Evolutionary conservation across 2,797 vertebrate genomes (phyloP), one percentile per base, ranked within the genome.

Genomic region (Furcifer pardalis): DNA sequence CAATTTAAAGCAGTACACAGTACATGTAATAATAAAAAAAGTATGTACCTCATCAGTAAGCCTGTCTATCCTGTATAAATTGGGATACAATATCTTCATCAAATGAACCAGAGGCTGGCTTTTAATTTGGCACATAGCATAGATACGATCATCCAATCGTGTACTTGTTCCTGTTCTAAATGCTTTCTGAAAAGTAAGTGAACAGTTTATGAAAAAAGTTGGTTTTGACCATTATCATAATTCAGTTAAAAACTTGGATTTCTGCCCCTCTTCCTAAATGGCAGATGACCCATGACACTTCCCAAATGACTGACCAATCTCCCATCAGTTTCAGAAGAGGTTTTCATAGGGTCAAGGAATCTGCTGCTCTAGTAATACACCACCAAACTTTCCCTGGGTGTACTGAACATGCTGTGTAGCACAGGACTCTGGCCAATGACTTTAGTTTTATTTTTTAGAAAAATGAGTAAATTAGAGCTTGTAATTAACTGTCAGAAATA

Each of bases 71-170:
- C 98, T 96, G 94, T 99, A 99, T 79, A 99, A 94, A 92, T 97
- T 97, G 1, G 98, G 98, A 90, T 99, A 97, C 87, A 99, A 96
- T 95, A 97, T 97, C 23, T 96, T 96, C 97, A 99, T 99, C 76
- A 99, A 94, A 89, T 98, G 97, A 94, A 96, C 95, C 79, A 99
- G 96, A 2, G 98, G 98, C 93, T 98, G 98, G 87, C 96, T 97
- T 96, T 99, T 99, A 83, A 99, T 98, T 95, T 99, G 97, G 59
- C 98, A 99, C 98, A 99, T 99, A 79, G 98, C 97, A 65, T 97
- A 99, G 7, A 99, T 97, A 0, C 98, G 97, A 90, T 99, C 98
- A 84, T 99, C 98, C 93, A 99, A 94, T 46, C 98, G 97, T 0
- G 98, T 99, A 91, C 98, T 98, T 9, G 95, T 97, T 46, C 98